Percentiles rank a stretch among this genome's conserved stretches.
phyloP scores from a whole-genome alignment of 53 echinoderm and acorn worm genomes.

The Holothuria scabra region DNA sequence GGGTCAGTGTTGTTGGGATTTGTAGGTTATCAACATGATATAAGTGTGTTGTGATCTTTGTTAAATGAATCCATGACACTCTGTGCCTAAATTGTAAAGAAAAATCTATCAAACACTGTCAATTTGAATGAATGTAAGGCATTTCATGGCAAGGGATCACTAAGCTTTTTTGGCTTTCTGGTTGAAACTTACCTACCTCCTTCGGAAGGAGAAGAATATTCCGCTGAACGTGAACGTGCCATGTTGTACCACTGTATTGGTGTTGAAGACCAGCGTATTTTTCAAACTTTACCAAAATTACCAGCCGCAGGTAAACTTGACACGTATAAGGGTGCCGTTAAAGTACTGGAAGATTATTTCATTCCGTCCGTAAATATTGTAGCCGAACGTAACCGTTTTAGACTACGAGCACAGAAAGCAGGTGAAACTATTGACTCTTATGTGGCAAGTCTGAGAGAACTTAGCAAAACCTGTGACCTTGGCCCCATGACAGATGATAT shows the following conservation, averaged over 20 bases:
- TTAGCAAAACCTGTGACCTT: not conserved
- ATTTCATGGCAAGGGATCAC: too few species aligned
- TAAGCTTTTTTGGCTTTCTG: constrained; percentile 24
- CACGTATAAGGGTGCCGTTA: not conserved
- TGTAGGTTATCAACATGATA: too few species aligned
- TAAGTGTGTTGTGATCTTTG: too few species aligned
- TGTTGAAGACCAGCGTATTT: not conserved
- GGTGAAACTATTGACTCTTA: not conserved
- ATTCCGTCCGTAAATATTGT: not conserved
- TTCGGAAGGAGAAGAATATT: not conserved
- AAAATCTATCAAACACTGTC: too few species aligned
- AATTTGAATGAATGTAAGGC: too few species aligned
- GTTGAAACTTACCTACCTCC: constrained; percentile 6
- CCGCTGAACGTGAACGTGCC: not conserved
- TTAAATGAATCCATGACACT: too few species aligned
- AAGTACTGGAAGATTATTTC: not conserved
- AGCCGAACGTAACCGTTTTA: not conserved
- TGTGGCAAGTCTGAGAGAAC: not conserved
- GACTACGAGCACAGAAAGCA: not conserved
- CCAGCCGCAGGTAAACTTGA: not conserved
- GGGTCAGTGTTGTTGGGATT: too few species aligned
- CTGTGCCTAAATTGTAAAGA: too few species aligned
- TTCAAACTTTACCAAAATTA: not conserved
- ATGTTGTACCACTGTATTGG: not conserved
- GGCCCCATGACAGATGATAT: not conserved